Percentiles rank a stretch among this genome's conserved stretches.
Evolutionary conservation across 2,888 invertebrate species (phyloP).

Genomic region (Xanthorhoe spadicearia): DNA sequence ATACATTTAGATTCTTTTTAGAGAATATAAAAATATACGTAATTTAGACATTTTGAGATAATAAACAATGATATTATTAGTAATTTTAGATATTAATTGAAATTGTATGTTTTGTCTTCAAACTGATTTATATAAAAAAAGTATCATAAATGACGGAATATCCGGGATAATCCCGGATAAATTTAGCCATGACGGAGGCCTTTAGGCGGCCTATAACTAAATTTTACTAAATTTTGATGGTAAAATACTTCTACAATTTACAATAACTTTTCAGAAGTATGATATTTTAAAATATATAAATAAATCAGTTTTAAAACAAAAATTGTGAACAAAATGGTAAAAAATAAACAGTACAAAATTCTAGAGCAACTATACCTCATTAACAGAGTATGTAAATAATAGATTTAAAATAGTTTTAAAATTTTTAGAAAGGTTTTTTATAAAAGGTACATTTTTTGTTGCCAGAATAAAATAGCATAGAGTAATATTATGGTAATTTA

Average conservation of each 20-base stretch:
- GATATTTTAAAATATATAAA: no score
- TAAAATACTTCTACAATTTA: background rate
- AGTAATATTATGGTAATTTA: background rate
- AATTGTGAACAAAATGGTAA: slow-evolving; percentile 30
- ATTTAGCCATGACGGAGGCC: no score
- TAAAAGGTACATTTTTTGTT: slow-evolving; percentile 47
- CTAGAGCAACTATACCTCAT: slow-evolving; percentile 68
- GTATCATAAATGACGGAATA: no score
- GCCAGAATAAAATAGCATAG: background rate
- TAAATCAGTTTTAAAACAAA: slow-evolving; percentile 21
- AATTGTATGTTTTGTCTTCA: slow-evolving; percentile 22
- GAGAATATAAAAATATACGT: slow-evolving; percentile 47
- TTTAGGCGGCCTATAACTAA: no score
- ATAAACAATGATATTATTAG: slow-evolving; percentile 44
- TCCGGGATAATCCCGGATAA: no score
- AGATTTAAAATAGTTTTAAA: slow-evolving; percentile 56
- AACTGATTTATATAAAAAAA: slow-evolving; percentile 15
- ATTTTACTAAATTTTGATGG: no score
- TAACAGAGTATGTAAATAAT: slow-evolving; percentile 79
- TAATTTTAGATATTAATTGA: slow-evolving; percentile 41
- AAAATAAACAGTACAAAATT: slow-evolving; percentile 48
- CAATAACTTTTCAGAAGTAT: no score
- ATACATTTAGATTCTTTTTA: slow-evolving; percentile 55
- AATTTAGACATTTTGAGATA: slow-evolving; percentile 43
- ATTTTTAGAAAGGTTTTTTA: slow-evolving; percentile 65